Percentiles rank a stretch among this genome's conserved stretches.
Evolutionary conservation across 2,797 vertebrate genomes (phyloP).

Genomic region (Melanotaenia nigrans): DNA sequence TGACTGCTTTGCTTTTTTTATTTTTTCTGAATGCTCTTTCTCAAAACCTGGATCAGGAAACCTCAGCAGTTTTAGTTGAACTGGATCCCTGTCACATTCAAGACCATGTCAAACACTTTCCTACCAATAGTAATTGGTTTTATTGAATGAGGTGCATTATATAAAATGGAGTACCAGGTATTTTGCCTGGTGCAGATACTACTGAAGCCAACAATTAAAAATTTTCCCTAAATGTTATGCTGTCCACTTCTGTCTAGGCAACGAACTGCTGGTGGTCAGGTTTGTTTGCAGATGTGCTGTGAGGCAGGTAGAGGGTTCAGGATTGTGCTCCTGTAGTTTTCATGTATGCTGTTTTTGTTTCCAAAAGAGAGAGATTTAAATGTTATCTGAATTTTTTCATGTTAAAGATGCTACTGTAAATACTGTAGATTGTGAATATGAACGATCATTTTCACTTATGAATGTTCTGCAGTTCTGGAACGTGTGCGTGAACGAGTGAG

Average conservation of each 20-base stretch:
- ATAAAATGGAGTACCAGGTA: background rate
- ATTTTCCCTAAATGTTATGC: conserved; percentile 37
- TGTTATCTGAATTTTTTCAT: conserved; percentile 46
- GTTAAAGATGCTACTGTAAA: conserved; percentile 66
- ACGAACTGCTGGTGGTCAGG: background rate
- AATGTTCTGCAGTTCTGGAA: conserved; percentile 60
- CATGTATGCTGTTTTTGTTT: conserved; percentile 43
- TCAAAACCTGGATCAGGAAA: conserved; percentile 21
- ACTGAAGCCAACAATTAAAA: conserved; percentile 21
- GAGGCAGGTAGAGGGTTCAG: conserved; percentile 46
- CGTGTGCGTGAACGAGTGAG: conserved; percentile 27
- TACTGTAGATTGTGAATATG: conserved; percentile 69
- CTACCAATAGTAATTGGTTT: background rate
- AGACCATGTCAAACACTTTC: conserved; percentile 4
- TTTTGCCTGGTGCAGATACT: background rate
- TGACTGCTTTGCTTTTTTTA: conserved; percentile 73
- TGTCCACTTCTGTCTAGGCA: conserved; percentile 3
- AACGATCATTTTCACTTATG: conserved; percentile 68
- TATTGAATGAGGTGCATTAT: conserved; percentile 13
- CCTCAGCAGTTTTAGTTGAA: conserved; percentile 31
- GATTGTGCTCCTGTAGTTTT: conserved; percentile 50
- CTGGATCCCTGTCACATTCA: background rate
- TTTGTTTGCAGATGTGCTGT: conserved; percentile 29
- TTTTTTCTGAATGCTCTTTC: conserved; percentile 18
- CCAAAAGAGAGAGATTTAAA: background rate